Evolutionary conservation across 2,888 invertebrate genomes (phyloP), one percentile per base, ranked within the genome.

Genomic region (Copidosoma aretas): DNA sequence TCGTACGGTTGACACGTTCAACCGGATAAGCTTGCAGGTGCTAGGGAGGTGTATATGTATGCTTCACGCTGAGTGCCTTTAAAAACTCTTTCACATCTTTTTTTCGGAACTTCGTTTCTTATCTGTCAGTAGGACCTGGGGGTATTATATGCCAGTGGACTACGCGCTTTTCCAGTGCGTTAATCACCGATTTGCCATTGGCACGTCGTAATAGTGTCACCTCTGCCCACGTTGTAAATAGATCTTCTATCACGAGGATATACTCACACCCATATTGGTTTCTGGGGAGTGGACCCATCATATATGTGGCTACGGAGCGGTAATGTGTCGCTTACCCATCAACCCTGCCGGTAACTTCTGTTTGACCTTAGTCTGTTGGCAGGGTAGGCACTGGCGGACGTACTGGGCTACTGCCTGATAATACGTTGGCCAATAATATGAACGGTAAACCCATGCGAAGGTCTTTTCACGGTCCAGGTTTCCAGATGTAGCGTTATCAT

Each of bases 171-270:
- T 73, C 65, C n/a, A 78, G 51, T 1, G 63, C 64, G 5, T 68
- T 61, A 0, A 21, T 52, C 0, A 77, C 66, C 1, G 64, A 61
- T 19, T 53, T 53, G 0, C 73, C 71, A 1, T 68, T 75, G 3
- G 76, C 76, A 8, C 39, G 70, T 0, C 72, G 56, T 0, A 77
- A 10, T 0, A 77, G 72, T 14, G 51, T 46, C 0, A 71, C 59
- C 19, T 75, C 63, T 0, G 73, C 54, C 62, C 67, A 76, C n/a
- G 73, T 73, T 0, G 71, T 73, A 22, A 77, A 77, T 1, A 70
- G 52, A 52, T 79, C 77, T 14, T 69, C 67, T 0, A 77, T 46
- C 0, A 77, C 72, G 1, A 77, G 25, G 1, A 76, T 49, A 39
- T 75, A 76, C 0, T 53, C 14, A 54, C 60, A 68, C 0, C 74